Evolutionary conservation across 1,140 invertebrate genomes (phyloP).

Genomic region (Zaprionus ghesquierei): DNA sequence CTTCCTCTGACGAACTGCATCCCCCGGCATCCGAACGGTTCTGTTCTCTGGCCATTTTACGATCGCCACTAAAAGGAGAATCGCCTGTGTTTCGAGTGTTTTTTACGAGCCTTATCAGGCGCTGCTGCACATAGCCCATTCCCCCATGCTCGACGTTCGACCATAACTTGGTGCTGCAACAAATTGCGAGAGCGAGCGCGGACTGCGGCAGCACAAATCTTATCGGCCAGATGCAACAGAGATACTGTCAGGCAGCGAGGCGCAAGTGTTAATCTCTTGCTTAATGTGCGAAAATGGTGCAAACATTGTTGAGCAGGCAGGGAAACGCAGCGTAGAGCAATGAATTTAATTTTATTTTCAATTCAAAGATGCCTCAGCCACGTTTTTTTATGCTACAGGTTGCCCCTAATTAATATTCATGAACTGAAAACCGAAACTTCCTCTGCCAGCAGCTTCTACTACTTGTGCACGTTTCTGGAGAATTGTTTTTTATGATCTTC

Average conservation of each 20-base stretch:
- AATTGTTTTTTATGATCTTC: constrained; percentile 24
- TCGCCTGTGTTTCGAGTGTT: background rate
- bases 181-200: constrained; percentile 40
- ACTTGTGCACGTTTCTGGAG: constrained; percentile 33
- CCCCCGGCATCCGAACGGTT: background rate
- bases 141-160: background rate
- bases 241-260: constrained; percentile 24
- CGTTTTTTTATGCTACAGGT: constrained; percentile 34
- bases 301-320: constrained; percentile 46
- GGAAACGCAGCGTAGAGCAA: constrained; percentile 8
- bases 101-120: constrained; percentile 62
- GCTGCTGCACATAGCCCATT: constrained; percentile 30
- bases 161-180: constrained; percentile 35
- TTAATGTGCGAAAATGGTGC: constrained; percentile 66
- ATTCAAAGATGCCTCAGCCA: constrained; percentile 33
- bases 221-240: constrained; percentile 36
- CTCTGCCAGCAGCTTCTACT: background rate
- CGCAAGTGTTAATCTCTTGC: constrained; percentile 51
- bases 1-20: constrained; percentile 50
- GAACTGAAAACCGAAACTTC: constrained; percentile 34
- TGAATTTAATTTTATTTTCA: constrained; percentile 50
- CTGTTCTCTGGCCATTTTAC: constrained; percentile 60
- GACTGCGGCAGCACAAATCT: constrained; percentile 32
- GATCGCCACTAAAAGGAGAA: constrained; percentile 42
- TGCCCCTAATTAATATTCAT: constrained; percentile 60